Percentiles rank a stretch among this genome's conserved stretches.
Evolutionary conservation across 2,888 invertebrate species (phyloP).

Genomic region (Copidosoma aretas): DNA sequence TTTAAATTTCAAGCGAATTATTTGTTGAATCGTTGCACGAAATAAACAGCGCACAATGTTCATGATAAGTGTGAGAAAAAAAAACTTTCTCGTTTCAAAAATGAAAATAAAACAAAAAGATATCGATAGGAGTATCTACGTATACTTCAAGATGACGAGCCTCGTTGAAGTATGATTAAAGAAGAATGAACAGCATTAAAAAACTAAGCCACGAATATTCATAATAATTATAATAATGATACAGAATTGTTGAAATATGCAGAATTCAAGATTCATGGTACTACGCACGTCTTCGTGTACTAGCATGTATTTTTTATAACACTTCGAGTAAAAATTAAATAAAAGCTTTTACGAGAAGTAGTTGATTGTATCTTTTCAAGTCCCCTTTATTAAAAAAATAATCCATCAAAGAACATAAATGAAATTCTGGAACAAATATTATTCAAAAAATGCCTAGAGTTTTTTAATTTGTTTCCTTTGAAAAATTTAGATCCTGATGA

Average conservation of each 20-base stretch:
- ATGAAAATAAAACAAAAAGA: not conserved
- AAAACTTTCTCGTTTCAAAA: constrained; percentile 29
- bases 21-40: constrained; percentile 14
- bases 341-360: constrained; percentile 52
- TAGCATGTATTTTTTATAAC: constrained; percentile 61
- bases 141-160: constrained; percentile 25
- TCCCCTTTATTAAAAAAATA: no score
- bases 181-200: not conserved
- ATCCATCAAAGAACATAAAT: no score
- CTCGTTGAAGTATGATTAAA: not conserved
- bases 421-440: no score
- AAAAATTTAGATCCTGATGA: constrained; percentile 86
- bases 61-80: not conserved
- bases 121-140: not conserved
- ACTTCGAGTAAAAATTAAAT: constrained; percentile 54
- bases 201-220: constrained; percentile 23
- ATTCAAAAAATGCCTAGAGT: no score
- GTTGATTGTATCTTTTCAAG: no score
- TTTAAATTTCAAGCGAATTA: no score
- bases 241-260: constrained; percentile 37
- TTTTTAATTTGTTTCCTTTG: no score
- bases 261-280: constrained; percentile 43
- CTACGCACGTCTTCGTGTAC: constrained; percentile 52
- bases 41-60: constrained; percentile 33
- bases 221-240: constrained; percentile 25